phyloP scores from a whole-genome alignment of 2,113 vertebrate species.

The Amblyopsis rosae region DNA sequence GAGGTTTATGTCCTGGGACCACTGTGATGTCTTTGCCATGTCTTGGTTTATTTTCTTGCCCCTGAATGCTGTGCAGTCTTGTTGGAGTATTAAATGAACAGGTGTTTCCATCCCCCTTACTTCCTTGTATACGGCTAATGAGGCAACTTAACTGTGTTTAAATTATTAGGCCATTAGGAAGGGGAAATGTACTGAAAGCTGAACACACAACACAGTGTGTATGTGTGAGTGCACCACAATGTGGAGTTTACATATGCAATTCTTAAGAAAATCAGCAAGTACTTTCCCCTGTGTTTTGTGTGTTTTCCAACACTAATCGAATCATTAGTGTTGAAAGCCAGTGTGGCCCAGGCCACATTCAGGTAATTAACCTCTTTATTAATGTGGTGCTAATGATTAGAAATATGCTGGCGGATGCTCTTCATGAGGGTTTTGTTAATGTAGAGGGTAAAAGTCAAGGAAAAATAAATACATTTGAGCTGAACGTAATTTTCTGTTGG shows the following conservation, averaged over 20 bases:
- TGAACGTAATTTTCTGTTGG: slow-evolving; percentile 23
- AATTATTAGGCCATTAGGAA: slow-evolving; percentile 77
- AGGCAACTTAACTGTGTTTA: slow-evolving; percentile 71
- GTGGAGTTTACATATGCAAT: slow-evolving; percentile 46
- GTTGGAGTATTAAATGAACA: slow-evolving; percentile 68
- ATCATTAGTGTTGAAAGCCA: slow-evolving; percentile 58
- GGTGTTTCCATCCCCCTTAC: slow-evolving; percentile 68
- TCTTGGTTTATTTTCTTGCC: slow-evolving; percentile 66
- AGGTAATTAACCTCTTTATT: slow-evolving; percentile 51
- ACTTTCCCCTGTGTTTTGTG: slow-evolving; percentile 12
- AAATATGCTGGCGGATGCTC: slow-evolving; percentile 36
- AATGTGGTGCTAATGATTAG: slow-evolving; percentile 51
- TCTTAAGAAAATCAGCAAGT: slow-evolving; percentile 31
- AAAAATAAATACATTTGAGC: slow-evolving; percentile 50
- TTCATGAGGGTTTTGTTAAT: slow-evolving; percentile 20
- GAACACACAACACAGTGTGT: slow-evolving; percentile 63
- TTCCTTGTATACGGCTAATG: slow-evolving; percentile 67
- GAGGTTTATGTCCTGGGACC: slow-evolving; percentile 56
- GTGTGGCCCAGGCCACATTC: slow-evolving; percentile 26
- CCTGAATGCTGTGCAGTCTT: slow-evolving; percentile 48
- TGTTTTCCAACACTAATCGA: slow-evolving; percentile 50
- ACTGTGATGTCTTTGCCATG: slow-evolving; percentile 30
- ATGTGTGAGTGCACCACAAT: slow-evolving; percentile 57
- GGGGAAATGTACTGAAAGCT: slow-evolving; percentile 67
- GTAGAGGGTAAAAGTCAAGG: slow-evolving; percentile 27